Conservation (phyloP, 2,888 invertebrate species). For the Tenthredo scrophulariae region DNA sequence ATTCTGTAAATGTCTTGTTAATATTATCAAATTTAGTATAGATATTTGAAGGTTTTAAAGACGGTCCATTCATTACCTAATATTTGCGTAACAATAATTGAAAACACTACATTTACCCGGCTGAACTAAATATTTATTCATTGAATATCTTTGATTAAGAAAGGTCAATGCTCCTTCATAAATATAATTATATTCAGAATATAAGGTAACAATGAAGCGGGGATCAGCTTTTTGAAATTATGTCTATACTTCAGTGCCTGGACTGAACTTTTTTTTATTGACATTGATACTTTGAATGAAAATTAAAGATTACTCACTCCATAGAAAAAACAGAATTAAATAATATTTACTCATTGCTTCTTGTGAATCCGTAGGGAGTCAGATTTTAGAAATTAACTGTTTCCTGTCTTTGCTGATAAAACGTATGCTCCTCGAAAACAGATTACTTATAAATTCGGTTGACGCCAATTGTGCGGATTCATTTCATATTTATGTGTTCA, state of each 20-base stretch:
- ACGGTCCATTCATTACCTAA: background rate
- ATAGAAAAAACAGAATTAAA: background rate
- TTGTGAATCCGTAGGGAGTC: background rate
- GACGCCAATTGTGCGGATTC: background rate
- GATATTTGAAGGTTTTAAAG: background rate
- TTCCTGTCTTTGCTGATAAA: slow-evolving; percentile 20
- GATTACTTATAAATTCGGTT: background rate
- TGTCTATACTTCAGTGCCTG: background rate
- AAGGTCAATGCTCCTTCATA: slow-evolving; percentile 9
- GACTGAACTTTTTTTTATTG: background rate
- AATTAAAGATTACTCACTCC: background rate
- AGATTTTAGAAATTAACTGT: background rate
- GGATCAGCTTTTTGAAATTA: background rate
- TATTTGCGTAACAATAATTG: slow-evolving; percentile 11
- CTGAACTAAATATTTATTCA: background rate
- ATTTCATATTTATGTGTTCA: background rate
- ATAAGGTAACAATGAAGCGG: background rate
- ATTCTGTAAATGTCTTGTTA: background rate
- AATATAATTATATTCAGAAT: background rate
- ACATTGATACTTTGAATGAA: background rate
- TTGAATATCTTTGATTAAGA: background rate
- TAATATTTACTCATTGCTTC: background rate
- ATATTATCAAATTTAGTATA: background rate
- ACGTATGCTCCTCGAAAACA: background rate
- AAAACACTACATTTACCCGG: slow-evolving; percentile 7